Evolutionary conservation across 2,113 vertebrate species (phyloP).

Genomic region (Morone chrysops): DNA sequence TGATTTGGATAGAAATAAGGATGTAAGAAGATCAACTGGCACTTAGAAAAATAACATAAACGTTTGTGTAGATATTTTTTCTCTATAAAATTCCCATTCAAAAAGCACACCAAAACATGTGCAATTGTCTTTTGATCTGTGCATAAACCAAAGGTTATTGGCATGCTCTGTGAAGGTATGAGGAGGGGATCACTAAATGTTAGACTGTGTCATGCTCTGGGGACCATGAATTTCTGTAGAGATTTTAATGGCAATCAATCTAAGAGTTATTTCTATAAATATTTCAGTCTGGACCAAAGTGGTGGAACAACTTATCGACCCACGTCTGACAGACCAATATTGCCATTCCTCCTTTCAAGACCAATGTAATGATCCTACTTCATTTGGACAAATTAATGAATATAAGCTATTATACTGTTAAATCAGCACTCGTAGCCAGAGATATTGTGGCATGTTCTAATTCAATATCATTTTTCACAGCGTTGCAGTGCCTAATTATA

Average conservation of each 20-base stretch:
- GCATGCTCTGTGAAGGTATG: too few species aligned
- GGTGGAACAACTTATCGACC: background rate
- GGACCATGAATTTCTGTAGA: background rate
- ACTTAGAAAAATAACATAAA: background rate
- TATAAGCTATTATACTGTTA: background rate
- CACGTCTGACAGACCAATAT: too few species aligned
- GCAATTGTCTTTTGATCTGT: background rate
- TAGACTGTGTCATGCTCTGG: background rate
- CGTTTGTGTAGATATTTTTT: background rate
- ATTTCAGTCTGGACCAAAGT: background rate
- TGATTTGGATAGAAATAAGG: constrained; percentile 4
- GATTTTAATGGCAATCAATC: background rate
- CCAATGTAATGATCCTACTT: background rate
- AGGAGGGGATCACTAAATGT: background rate
- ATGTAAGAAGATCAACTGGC: background rate
- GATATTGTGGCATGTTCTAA: background rate
- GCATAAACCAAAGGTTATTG: background rate
- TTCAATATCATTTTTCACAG: background rate
- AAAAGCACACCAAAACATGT: background rate
- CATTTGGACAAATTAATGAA: background rate
- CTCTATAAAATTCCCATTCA: background rate
- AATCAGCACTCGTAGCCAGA: background rate
- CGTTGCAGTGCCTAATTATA: background rate
- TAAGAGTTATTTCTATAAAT: background rate
- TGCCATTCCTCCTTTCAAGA: too few species aligned